phyloP scores from a whole-genome alignment of 2,113 vertebrate genomes.

The Serinus canaria region DNA sequence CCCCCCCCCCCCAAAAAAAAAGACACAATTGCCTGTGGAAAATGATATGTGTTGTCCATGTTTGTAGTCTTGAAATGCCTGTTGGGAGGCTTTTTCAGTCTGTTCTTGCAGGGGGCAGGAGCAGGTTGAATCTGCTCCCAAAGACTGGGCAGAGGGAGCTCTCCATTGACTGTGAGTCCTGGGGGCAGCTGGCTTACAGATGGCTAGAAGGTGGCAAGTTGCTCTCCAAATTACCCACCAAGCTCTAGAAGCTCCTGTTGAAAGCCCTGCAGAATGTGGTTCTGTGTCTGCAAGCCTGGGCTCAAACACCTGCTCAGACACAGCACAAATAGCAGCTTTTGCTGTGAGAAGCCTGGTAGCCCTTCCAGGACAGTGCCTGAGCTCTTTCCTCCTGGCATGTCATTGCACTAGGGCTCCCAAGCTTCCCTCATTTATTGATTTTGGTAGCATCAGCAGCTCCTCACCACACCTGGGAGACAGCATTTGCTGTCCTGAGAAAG shows the following conservation, averaged over 20 bases:
- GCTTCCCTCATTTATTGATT: background rate
- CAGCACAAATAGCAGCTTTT: background rate
- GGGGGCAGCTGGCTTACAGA: background rate
- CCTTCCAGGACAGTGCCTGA: background rate
- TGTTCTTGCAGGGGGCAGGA: background rate
- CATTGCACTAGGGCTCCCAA: background rate
- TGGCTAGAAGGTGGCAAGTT: background rate
- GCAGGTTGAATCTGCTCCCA: background rate
- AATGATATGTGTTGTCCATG: constrained; percentile 11
- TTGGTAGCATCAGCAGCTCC: background rate
- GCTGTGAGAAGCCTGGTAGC: background rate
- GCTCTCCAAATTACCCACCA: background rate
- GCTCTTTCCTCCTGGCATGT: background rate
- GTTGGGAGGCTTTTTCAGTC: background rate
- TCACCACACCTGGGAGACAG: accelerated
- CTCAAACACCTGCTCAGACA: background rate
- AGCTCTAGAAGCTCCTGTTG: background rate
- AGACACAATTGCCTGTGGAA: background rate
- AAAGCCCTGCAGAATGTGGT: background rate
- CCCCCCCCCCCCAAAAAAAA: background rate
- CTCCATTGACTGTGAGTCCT: background rate
- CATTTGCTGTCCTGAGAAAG: background rate
- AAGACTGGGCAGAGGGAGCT: background rate
- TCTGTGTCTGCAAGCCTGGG: background rate
- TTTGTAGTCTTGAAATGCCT: constrained; percentile 8